These are phyloP conservation scores for Philaenus spumarius DNA, from an alignment of 1,140 invertebrate genomes.

Conservation along the genomic window DNA sequence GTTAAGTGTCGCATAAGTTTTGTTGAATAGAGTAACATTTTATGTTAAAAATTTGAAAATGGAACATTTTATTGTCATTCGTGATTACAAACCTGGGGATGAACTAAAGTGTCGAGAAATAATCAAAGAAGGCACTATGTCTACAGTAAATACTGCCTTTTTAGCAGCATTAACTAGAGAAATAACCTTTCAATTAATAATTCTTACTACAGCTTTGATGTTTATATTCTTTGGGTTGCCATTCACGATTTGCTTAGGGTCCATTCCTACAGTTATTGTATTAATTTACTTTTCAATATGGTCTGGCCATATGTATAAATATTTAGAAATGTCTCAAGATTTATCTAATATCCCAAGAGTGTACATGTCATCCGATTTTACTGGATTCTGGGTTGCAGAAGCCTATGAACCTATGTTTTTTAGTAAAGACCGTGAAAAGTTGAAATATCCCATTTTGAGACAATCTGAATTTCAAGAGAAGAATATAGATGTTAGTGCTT, in stretches of 20 bases:
- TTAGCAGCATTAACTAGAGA: constrained; percentile 42
- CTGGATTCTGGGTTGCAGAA: constrained; percentile 47
- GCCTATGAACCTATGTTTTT: constrained; percentile 38
- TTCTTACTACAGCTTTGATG: constrained; percentile 44
- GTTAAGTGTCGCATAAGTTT: no score
- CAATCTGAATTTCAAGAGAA: constrained; percentile 37
- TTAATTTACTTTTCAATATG: constrained; percentile 43
- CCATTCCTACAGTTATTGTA: constrained; percentile 41
- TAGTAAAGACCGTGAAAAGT: constrained; percentile 30
- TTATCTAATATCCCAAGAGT: constrained; percentile 37
- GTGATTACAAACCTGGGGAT: constrained; percentile 42
- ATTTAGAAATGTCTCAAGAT: constrained; percentile 41
- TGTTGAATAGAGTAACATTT: no score
- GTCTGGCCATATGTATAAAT: constrained; percentile 39
- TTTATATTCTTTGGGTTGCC: constrained; percentile 49
- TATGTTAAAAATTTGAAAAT: no score
- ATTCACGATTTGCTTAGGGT: constrained; percentile 40
- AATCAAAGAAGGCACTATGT: constrained; percentile 41
- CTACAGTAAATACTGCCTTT: constrained; percentile 42
- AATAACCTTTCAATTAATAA: constrained; percentile 44
- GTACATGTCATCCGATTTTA: constrained; percentile 29
- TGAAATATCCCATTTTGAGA: constrained; percentile 37
- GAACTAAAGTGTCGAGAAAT: constrained; percentile 40
- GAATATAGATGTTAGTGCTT: constrained; percentile 34
- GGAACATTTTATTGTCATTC: constrained; percentile 36